Evolutionary conservation across 2,888 invertebrate species (phyloP).

Genomic region (Caenorhabditis virilis): DNA sequence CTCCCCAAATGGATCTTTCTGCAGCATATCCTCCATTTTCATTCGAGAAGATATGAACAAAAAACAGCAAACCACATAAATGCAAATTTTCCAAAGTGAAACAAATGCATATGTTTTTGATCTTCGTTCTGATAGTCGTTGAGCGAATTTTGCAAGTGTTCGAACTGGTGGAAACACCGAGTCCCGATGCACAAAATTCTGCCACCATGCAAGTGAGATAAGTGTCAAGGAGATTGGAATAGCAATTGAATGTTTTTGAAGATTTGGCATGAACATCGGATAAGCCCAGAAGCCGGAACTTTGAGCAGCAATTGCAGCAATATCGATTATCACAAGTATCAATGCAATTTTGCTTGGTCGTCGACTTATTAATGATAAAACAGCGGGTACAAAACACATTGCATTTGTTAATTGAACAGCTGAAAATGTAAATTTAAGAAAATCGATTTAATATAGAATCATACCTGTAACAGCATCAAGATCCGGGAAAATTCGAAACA

Average conservation of each 20-base stretch:
- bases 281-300: slow-evolving; percentile 88
- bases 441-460: background rate
- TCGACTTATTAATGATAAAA: slow-evolving; percentile 74
- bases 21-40: slow-evolving; percentile 68
- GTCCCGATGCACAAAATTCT: slow-evolving; percentile 88
- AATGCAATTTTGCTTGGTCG: slow-evolving; percentile 49
- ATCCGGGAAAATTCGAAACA: slow-evolving; percentile 87
- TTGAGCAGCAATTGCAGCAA: slow-evolving; percentile 85
- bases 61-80: slow-evolving; percentile 80
- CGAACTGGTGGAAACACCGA: slow-evolving; percentile 77
- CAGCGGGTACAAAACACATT: slow-evolving; percentile 86
- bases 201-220: slow-evolving; percentile 95
- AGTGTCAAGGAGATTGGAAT: slow-evolving; percentile 84
- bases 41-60: slow-evolving; percentile 75
- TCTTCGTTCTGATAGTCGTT: slow-evolving; percentile 79
- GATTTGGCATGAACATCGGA: slow-evolving; percentile 74
- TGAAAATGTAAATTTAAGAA: slow-evolving; percentile 7
- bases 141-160: slow-evolving; percentile 52
- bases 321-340: slow-evolving; percentile 74
- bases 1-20: slow-evolving; percentile 65
- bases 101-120: slow-evolving; percentile 87
- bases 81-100: slow-evolving; percentile 85
- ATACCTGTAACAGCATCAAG: slow-evolving; percentile 87
- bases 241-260: slow-evolving; percentile 75
- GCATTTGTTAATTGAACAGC: slow-evolving; percentile 91